Conservation (phyloP, 2,888 invertebrate genomes). For the Hedya salicella region DNA sequence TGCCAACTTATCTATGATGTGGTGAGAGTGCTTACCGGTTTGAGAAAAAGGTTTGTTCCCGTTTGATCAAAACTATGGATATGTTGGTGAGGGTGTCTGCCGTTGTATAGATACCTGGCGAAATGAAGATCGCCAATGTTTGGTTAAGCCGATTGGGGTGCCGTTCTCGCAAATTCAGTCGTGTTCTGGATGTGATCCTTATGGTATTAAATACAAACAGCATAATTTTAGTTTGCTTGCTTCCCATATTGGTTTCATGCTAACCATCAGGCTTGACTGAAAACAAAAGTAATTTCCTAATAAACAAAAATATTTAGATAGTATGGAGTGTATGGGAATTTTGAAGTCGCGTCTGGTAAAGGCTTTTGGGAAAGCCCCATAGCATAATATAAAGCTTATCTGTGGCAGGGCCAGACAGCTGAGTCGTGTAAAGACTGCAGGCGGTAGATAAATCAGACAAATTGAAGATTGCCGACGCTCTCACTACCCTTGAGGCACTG, state of each 20-base stretch:
- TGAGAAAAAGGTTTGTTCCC: background rate
- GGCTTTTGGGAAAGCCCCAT: conserved; percentile 49
- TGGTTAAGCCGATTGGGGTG: background rate
- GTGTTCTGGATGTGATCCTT: background rate
- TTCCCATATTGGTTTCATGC: too few species aligned
- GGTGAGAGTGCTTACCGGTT: background rate
- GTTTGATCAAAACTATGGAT: background rate
- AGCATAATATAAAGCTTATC: conserved; percentile 68
- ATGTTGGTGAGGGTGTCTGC: background rate
- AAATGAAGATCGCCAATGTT: conserved; percentile 6
- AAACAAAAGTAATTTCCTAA: too few species aligned
- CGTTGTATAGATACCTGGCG: background rate
- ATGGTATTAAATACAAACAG: background rate
- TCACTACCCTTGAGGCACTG: conserved; percentile 8
- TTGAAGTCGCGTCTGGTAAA: too few species aligned
- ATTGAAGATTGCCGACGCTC: conserved; percentile 33
- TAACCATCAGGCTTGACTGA: too few species aligned
- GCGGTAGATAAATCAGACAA: conserved; percentile 33
- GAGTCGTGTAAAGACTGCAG: conserved; percentile 47
- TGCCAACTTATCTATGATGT: background rate
- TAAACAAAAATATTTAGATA: too few species aligned
- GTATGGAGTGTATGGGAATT: too few species aligned
- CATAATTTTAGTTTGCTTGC: too few species aligned
- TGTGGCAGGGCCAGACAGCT: conserved; percentile 49
- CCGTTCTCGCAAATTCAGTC: background rate